Evolutionary conservation across 2,113 vertebrate species (phyloP).

Genomic region (Phaethornis superciliosus): DNA sequence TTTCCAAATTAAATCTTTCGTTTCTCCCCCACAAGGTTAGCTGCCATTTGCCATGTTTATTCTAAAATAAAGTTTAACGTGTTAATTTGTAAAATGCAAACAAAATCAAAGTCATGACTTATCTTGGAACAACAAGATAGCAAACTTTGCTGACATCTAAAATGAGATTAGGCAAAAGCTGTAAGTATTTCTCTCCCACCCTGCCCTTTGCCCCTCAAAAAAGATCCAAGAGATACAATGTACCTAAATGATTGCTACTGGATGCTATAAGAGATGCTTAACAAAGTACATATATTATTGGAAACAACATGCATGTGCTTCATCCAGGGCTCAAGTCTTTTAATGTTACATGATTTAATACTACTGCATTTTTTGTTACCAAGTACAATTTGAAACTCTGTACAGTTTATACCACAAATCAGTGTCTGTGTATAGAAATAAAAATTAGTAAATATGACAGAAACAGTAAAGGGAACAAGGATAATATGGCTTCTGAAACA

Average conservation of each 20-base stretch:
- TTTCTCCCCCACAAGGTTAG: background rate
- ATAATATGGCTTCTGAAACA: background rate
- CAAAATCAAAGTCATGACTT: background rate
- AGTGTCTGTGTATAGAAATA: background rate
- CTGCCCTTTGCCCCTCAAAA: accelerated
- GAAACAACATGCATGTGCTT: background rate
- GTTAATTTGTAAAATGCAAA: background rate
- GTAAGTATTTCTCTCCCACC: accelerated
- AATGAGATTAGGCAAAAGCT: background rate
- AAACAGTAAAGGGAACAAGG: background rate
- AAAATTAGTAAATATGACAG: background rate
- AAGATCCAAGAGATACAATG: background rate
- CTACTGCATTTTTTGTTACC: background rate
- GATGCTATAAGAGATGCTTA: background rate
- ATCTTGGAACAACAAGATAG: background rate
- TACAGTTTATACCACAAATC: background rate
- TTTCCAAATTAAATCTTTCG: background rate
- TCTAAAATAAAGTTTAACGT: background rate
- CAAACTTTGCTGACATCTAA: background rate
- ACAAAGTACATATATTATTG: background rate
- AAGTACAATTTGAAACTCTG: background rate
- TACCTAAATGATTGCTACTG: background rate
- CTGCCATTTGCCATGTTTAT: background rate
- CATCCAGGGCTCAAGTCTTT: background rate
- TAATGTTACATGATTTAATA: background rate